A percentile compares a stretch with the other conserved stretches of the same genome.
Conservation (phyloP, 1,140 invertebrate species). For the Cepaea nemoralis region DNA sequence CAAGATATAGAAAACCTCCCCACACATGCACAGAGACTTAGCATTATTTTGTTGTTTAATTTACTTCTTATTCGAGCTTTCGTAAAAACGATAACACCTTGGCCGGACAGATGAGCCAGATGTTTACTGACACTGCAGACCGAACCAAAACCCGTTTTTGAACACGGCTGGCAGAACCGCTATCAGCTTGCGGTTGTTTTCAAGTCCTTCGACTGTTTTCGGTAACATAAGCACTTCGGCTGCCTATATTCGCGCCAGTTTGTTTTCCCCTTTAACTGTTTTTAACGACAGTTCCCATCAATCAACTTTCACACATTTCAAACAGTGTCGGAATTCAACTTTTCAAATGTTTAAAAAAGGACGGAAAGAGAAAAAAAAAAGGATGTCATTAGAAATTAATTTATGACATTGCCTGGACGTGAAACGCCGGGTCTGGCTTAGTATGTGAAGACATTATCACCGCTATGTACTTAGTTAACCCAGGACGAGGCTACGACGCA, state of each 20-base stretch:
- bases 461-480: too few species aligned
- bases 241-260: background rate
- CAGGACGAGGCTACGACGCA: too few species aligned
- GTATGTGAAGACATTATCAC: background rate
- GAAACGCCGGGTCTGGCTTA: background rate
- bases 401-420: background rate
- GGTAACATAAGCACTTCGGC: background rate
- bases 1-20: too few species aligned
- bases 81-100: too few species aligned
- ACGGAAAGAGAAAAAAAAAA: background rate
- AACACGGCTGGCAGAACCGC: background rate
- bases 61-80: too few species aligned
- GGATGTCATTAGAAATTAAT: background rate
- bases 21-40: too few species aligned
- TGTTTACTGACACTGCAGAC: too few species aligned
- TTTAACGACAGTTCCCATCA: background rate
- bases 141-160: too few species aligned
- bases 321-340: background rate
- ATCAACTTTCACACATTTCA: background rate
- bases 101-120: too few species aligned
- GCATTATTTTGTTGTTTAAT: too few species aligned
- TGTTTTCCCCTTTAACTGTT: background rate
- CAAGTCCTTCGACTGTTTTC: background rate
- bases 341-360: background rate
- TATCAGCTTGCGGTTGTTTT: background rate